Base-by-base conservation (phyloP, 2,797 vertebrate species). In the Chanos chanos region DNA sequence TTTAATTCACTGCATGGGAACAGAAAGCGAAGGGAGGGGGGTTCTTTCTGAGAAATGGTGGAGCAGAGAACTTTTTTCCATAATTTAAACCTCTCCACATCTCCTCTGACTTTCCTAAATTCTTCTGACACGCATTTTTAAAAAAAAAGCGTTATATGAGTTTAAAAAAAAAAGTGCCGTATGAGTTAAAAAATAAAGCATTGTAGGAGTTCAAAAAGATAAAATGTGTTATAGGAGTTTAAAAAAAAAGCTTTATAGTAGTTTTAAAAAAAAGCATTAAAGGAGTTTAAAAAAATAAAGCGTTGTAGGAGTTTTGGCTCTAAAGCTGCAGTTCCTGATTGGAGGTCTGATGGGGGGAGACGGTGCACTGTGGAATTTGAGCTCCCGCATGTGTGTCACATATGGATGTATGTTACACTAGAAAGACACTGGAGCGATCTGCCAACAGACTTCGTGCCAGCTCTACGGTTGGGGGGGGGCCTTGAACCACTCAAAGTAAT, bases 311-410 rank as follows among this genome's bases (percentile, higher is more conserved):
- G 48, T 30, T 58, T 53, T 24, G 34, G 52, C 37, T 43, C 45
- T 10, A 6, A 21, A 12, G 16, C 12, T 49, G 8, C 15, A 31
- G 30, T 37, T 22, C 21, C 45, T 7, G 9, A 9, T 9, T 13
- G n/a, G 39, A 27, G 31, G 40, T 41, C 43, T 52, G 51, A 45
- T 22, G 49, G 54, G 47, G 66, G 33, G 59, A 39, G 65, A 4
- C n/a, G 15, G 48, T 52, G 21, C 49, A 24, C 16, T 57, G 37
- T 63, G 72, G 68, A 77, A 81, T 72, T 45, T 21, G 67, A 81
- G 70, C 66, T 22, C 24, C 52, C 33, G 34, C 66, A 61, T 43
- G 13, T 58, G 61, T 57, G 28, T 40, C 71, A 78, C 84, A 83
- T 59, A 67, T 86, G 83, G 81, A 9, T 25, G 16, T 5, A 33